These are phyloP conservation scores for Halocynthia roretzi DNA, from an alignment of 23 tunicate genomes.

Conservation along the genomic window DNA sequence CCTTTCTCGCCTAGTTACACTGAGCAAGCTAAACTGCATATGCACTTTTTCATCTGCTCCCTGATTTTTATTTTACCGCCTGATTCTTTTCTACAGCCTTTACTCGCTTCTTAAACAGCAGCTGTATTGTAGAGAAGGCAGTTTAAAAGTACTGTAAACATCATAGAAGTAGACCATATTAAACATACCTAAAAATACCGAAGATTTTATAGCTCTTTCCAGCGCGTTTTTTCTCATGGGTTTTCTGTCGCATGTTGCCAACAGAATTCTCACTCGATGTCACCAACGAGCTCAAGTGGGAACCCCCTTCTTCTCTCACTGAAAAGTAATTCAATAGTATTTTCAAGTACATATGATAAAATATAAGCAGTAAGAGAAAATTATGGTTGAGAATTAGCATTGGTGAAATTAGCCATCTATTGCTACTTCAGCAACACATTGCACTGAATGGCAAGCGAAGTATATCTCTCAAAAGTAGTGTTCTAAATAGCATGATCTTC, in stretches of 20 bases:
- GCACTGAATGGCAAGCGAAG: too few species aligned
- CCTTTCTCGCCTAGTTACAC: constrained; percentile 6
- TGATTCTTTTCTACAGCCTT: too few species aligned
- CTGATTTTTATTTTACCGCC: too few species aligned
- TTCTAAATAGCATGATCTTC: too few species aligned
- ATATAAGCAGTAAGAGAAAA: background rate
- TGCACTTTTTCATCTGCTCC: background rate
- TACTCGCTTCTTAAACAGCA: too few species aligned
- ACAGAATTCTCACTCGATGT: constrained; percentile 5
- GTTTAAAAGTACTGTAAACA: too few species aligned
- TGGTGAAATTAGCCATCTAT: background rate
- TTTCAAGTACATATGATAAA: too few species aligned
- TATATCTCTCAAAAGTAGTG: too few species aligned
- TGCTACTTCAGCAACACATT: too few species aligned
- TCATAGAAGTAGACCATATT: background rate
- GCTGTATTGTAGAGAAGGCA: too few species aligned
- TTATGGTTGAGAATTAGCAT: background rate
- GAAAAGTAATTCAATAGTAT: background rate
- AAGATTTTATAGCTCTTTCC: constrained; percentile 39
- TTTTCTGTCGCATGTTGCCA: constrained; percentile 11
- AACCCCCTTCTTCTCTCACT: constrained; percentile 26
- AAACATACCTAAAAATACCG: constrained; percentile 57
- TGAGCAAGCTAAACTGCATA: background rate
- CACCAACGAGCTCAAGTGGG: constrained; percentile 6
- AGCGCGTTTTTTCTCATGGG: constrained; percentile 22